Evolutionary conservation across 1,140 invertebrate genomes (phyloP).

Genomic region (silkworm (Bombyx mori)): ASM3026992v2 NC_085119.1:6294001-6294500

Average conservation of each 20-base stretch:
- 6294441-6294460: too few relatives aligned
- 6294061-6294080: not conserved
- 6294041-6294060: slow-evolving; percentile 6
- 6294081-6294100: slow-evolving; percentile 74
- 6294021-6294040: slow-evolving; percentile 89
- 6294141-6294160: slow-evolving; percentile 95
- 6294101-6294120: slow-evolving; percentile 95
- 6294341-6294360: slow-evolving; percentile 1
- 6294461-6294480: too few relatives aligned
- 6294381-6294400: too few relatives aligned
- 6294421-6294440: too few relatives aligned
- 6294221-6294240: slow-evolving; percentile 94
- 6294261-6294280: slow-evolving; percentile 89
- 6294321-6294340: slow-evolving; percentile 25
- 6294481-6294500: too few relatives aligned
- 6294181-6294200: slow-evolving; percentile 88
- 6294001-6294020: slow-evolving; percentile 91
- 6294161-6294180: slow-evolving; percentile 92
- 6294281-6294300: slow-evolving; percentile 90
- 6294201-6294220: slow-evolving; percentile 91
- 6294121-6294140: slow-evolving; percentile 88
- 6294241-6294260: slow-evolving; percentile 90
- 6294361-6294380: too few relatives aligned
- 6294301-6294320: slow-evolving; percentile 73
- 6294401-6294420: too few relatives aligned